A percentile compares a stretch with the other conserved stretches of the same genome.
Conservation (phyloP, 92 coral and sea anemone genomes). For the Plumapathes pennacea region DNA sequence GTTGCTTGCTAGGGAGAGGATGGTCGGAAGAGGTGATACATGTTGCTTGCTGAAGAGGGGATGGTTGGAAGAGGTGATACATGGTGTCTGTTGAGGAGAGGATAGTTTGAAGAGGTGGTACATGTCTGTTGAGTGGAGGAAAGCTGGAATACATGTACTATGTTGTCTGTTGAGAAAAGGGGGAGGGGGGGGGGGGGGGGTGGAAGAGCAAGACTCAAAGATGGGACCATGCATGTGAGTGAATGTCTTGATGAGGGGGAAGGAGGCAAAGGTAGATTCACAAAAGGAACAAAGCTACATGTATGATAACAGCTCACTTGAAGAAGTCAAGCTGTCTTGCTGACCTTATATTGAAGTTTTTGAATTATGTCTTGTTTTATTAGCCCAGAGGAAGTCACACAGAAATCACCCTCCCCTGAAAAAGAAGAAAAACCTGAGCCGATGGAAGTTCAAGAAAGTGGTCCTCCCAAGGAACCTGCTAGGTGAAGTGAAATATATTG, state of each 20-base stretch:
- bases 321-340: not conserved
- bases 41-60: constrained; percentile 8
- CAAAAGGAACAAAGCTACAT: not conserved
- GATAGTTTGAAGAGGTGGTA: constrained; percentile 10
- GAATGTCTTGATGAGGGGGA: too few species aligned
- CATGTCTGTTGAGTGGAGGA: not conserved
- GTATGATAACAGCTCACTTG: not conserved
- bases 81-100: constrained; percentile 4
- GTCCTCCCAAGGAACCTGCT: constrained; percentile 40
- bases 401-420: constrained; percentile 14
- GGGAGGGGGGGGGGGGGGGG: not conserved
- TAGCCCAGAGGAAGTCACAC: constrained; percentile 55
- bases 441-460: constrained; percentile 74
- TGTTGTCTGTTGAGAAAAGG: not conserved
- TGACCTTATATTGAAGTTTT: not conserved
- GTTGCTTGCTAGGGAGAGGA: constrained; percentile 9
- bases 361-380: not conserved
- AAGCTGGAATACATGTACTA: not conserved
- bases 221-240: not conserved
- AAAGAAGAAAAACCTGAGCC: constrained; percentile 65
- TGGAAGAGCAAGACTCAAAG: not conserved
- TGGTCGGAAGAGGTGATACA: constrained; percentile 5
- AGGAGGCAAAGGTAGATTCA: too few species aligned
- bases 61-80: constrained; percentile 4
- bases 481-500: constrained; percentile 23